These are phyloP conservation scores for Alligator sinensis DNA, from an alignment of 2,113 vertebrate genomes.

Conservation along the genomic window DNA sequence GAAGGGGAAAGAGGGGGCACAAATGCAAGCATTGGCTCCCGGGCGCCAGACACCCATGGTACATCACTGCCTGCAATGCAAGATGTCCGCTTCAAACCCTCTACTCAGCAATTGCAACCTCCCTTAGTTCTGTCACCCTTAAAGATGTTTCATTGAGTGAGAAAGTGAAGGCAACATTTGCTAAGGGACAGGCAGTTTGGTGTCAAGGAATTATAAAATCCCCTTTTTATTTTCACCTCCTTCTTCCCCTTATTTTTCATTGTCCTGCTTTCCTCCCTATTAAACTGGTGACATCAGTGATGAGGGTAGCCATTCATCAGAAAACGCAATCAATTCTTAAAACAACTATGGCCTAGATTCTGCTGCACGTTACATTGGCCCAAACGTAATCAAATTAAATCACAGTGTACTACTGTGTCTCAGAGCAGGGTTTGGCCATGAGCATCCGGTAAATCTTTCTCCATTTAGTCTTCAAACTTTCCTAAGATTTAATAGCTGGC, in stretches of 20 bases:
- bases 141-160: not conserved
- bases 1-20: no score
- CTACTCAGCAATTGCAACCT: not conserved
- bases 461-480: not conserved
- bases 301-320: not conserved
- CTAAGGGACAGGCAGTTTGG: not conserved
- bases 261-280: not conserved
- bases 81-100: not conserved
- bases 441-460: not conserved
- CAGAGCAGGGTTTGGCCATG: not conserved
- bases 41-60: no score
- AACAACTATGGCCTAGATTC: not conserved
- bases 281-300: not conserved
- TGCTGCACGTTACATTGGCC: not conserved
- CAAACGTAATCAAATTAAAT: not conserved
- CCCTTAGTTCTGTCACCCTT: not conserved
- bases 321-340: not conserved
- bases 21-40: no score
- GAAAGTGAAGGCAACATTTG: not conserved
- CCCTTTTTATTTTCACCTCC: accelerated
- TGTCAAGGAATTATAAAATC: not conserved
- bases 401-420: accelerated
- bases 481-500: not conserved
- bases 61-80: not conserved
- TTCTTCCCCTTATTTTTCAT: not conserved